A percentile compares a stretch with the other conserved stretches of the same genome.
Conservation (phyloP, 2,888 invertebrate genomes). For the Gibbula magus region DNA sequence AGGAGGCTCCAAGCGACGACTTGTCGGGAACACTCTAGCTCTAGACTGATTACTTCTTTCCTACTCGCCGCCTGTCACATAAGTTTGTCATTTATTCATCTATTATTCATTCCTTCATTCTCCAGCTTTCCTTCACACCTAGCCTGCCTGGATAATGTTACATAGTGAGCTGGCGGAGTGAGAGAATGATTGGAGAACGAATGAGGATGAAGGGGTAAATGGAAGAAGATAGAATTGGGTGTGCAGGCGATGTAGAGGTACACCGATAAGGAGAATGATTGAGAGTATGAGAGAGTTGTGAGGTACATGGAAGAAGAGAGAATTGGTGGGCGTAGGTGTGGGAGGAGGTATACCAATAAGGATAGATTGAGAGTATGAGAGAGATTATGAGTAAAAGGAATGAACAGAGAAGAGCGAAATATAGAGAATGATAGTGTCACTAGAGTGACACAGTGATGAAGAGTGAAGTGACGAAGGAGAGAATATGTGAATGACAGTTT, state of each 20-base stretch:
- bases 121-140: background rate
- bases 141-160: background rate
- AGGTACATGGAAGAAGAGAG: too few species aligned
- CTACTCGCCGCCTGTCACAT: background rate
- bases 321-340: too few species aligned
- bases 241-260: too few species aligned
- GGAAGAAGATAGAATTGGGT: too few species aligned
- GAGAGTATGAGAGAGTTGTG: too few species aligned
- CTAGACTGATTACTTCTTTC: background rate
- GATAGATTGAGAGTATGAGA: too few species aligned
- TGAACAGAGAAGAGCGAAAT: background rate
- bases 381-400: background rate
- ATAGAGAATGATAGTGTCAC: background rate
- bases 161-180: conserved; percentile 6
- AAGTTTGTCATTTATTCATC: conserved; percentile 15
- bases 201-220: background rate
- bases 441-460: background rate
- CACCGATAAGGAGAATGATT: too few species aligned
- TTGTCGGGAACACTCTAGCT: background rate
- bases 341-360: too few species aligned
- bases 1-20: background rate
- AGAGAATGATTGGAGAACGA: background rate
- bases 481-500: background rate
- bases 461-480: background rate
- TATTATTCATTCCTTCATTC: conserved; percentile 13